Percentiles rank a stretch among this genome's conserved stretches.
Evolutionary conservation across 2,888 invertebrate species (phyloP).

Genomic region (Crepidodera aurea): DNA sequence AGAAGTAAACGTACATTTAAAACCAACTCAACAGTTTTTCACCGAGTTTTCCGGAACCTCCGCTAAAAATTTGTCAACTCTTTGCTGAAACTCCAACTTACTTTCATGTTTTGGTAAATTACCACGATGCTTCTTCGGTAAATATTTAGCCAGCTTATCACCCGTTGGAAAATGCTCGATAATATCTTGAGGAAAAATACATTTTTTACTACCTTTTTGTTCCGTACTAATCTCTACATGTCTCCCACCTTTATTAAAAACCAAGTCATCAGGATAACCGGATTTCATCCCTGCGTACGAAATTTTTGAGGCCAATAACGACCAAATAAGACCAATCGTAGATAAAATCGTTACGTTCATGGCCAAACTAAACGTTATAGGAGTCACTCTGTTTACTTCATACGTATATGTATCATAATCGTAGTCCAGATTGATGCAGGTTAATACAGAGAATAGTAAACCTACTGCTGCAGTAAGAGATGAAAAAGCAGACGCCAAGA

Average conservation of each 20-base stretch:
- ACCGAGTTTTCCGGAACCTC: constrained; percentile 18
- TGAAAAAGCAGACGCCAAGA: constrained; percentile 66
- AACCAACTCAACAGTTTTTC: neutral
- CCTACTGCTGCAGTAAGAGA: constrained; percentile 63
- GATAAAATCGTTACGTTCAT: constrained; percentile 68
- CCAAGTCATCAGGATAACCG: constrained; percentile 66
- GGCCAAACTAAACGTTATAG: constrained; percentile 48
- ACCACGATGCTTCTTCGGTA: constrained; percentile 55
- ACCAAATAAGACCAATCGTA: constrained; percentile 68
- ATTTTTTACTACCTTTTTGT: constrained; percentile 66
- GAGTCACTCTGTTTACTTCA: constrained; percentile 25
- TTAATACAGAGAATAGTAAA: constrained; percentile 45
- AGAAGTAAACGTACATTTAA: no score
- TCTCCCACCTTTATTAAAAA: constrained; percentile 61
- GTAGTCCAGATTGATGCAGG: constrained; percentile 39
- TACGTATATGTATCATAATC: constrained; percentile 36
- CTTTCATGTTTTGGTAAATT: constrained; percentile 59
- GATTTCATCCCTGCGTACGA: constrained; percentile 70
- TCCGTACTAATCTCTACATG: constrained; percentile 66
- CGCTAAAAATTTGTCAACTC: constrained; percentile 61
- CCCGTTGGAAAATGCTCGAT: constrained; percentile 65
- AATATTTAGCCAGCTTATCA: constrained; percentile 65
- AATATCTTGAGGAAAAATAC: constrained; percentile 65
- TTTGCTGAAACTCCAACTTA: constrained; percentile 60
- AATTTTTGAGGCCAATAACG: constrained; percentile 67